Base-by-base conservation (phyloP, 2,888 invertebrate species). In the Ethmia dodecea region DNA sequence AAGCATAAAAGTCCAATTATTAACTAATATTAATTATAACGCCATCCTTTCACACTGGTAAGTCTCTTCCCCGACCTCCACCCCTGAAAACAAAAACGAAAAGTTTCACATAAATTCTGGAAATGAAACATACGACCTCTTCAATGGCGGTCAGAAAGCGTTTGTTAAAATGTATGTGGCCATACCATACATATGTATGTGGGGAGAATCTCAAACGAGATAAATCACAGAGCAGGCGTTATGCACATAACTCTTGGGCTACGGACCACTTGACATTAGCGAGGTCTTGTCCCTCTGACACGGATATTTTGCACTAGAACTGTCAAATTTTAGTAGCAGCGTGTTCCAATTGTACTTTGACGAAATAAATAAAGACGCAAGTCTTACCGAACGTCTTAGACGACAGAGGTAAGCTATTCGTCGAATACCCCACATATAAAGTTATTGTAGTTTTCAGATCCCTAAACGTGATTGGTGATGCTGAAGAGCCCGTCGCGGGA, bases 161-260 rank as follows among this genome's bases (percentile, higher is more conserved):
- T 61, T 60, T 53, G 61, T 64, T 63, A 61, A 65, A 69, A 67
- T 66, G 57, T 73, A 63, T 67, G 60, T 55, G 49, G 32, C 25
- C 32, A 28, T 36, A 32, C 37, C 37, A 58, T 66, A 63, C 59
- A 62, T 68, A 71, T 69, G 65, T 67, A 69, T 70, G 65, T 57
- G 65, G 69, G 63, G 48, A 52, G 67, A 60, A 68, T 69, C 65
- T 67, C 60, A 58, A 66, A 58, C 59, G 59, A 69, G 55, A 78
- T 80, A 80, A 78, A 80, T 81, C 80, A 74, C 60, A 65, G 68
- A 61, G 60, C 70, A 70, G 67, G 68, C 75, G 69, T 71, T 72
- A 72, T 74, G 73, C 71, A 71, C 72, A 78, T 79, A 78, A 78
- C 68, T 80, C 79, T 75, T 64, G 55, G 65, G 61, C 55, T 60